Evolutionary conservation across 2,797 vertebrate genomes (phyloP).

Genomic region (Etheostoma perlongum): DNA sequence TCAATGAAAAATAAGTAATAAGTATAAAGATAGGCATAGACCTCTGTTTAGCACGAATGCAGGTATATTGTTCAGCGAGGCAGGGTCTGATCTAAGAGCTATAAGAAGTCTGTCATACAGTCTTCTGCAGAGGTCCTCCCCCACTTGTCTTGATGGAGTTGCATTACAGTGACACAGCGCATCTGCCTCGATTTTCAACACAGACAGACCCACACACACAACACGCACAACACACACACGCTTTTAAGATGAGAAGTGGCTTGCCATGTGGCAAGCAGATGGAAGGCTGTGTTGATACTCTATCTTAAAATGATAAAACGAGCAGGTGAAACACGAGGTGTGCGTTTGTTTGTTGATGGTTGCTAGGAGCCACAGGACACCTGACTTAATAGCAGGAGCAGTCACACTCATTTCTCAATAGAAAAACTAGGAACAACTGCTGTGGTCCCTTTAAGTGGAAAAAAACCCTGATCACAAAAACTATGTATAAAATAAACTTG

Average conservation of each 20-base stretch:
- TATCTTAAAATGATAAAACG: slow-evolving; percentile 23
- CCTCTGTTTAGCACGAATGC: background rate
- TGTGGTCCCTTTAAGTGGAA: background rate
- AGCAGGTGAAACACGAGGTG: slow-evolving; percentile 57
- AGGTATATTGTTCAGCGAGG: background rate
- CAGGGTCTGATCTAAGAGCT: slow-evolving; percentile 10
- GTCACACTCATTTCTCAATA: background rate
- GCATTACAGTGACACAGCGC: slow-evolving; percentile 58
- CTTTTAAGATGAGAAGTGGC: slow-evolving; percentile 6
- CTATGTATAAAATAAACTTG: background rate
- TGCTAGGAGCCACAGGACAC: slow-evolving; percentile 18
- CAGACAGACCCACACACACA: slow-evolving; percentile 8
- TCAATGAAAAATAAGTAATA: background rate
- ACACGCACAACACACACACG: background rate
- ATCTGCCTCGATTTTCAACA: slow-evolving; percentile 45
- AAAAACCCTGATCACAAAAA: background rate
- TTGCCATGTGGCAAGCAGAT: slow-evolving; percentile 56
- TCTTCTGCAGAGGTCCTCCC: background rate
- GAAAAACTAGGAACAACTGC: background rate
- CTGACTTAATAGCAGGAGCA: background rate
- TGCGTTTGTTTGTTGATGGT: slow-evolving; percentile 36
- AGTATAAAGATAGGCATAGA: background rate
- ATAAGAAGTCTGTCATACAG: slow-evolving; percentile 5
- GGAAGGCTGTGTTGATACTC: slow-evolving; percentile 60
- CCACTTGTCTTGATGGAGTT: slow-evolving; percentile 28